A percentile compares a stretch with the other conserved stretches of the same genome.
Conservation (phyloP, 2,888 invertebrate genomes). For the Cataglyphis albicans region DNA sequence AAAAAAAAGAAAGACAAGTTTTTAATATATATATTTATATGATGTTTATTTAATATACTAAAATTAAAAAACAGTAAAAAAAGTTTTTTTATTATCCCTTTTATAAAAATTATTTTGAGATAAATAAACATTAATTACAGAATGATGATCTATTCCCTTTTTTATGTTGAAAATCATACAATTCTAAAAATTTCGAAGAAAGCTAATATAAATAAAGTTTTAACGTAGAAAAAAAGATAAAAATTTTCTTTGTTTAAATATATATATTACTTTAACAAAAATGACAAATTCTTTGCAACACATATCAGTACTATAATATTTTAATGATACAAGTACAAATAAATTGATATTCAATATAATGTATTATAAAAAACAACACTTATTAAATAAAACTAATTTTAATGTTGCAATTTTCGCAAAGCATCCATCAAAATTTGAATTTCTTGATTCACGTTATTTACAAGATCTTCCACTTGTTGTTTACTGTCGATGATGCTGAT, state of each 20-base stretch:
- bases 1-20: neutral
- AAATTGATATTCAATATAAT: neutral
- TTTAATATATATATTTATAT: neutral
- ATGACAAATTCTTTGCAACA: neutral
- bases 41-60: conserved; percentile 35
- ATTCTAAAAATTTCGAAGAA: neutral
- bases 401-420: conserved; percentile 89
- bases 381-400: neutral
- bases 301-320: neutral
- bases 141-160: neutral
- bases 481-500: conserved; percentile 97
- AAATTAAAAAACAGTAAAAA: neutral
- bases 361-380: neutral
- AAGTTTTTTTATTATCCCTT: neutral
- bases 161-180: neutral
- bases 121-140: neutral
- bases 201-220: conserved; percentile 2
- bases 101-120: conserved; percentile 21
- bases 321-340: neutral
- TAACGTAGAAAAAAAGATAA: neutral
- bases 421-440: conserved; percentile 93
- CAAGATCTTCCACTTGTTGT: conserved; percentile 94
- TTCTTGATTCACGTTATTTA: conserved; percentile 93
- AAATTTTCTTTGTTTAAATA: neutral
- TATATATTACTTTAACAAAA: neutral